Evolutionary conservation across 2,113 vertebrate species (phyloP).

Genomic region (Arvicanthis niloticus): DNA sequence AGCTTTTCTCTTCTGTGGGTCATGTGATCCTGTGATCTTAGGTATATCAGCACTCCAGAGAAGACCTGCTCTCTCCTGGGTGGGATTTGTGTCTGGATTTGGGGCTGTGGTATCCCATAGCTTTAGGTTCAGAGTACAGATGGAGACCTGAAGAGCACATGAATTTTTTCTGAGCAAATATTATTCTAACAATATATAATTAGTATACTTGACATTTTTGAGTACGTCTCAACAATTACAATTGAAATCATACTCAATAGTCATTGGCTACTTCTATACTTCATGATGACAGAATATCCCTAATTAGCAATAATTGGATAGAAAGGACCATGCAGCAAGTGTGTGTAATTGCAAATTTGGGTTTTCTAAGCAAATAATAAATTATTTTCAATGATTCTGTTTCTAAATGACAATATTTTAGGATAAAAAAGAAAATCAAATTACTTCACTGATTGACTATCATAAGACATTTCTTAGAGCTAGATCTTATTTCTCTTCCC

Average conservation of each 20-base stretch:
- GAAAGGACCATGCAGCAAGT: constrained; percentile 37
- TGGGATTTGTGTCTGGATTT: no score
- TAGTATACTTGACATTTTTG: constrained; percentile 75
- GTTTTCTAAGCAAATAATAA: constrained; percentile 55
- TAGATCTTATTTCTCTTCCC: neutral
- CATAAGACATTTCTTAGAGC: neutral
- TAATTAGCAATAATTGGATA: constrained; percentile 61
- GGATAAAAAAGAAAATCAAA: constrained; percentile 6
- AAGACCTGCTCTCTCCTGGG: no score
- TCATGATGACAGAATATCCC: constrained; percentile 77
- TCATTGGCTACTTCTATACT: constrained; percentile 67
- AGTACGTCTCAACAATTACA: constrained; percentile 79
- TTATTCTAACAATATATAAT: constrained; percentile 75
- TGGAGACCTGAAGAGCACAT: neutral
- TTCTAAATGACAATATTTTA: constrained; percentile 25
- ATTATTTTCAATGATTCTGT: constrained; percentile 52
- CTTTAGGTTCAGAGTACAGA: no score
- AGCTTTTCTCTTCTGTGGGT: no score
- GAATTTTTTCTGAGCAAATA: constrained; percentile 64
- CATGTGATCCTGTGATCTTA: no score
- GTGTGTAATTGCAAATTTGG: constrained; percentile 64
- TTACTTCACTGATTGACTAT: neutral
- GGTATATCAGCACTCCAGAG: no score
- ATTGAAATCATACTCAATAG: constrained; percentile 72
- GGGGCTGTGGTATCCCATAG: no score